Base-by-base conservation (phyloP, 2,888 invertebrate genomes). In the Penaeus monodon region DNA sequence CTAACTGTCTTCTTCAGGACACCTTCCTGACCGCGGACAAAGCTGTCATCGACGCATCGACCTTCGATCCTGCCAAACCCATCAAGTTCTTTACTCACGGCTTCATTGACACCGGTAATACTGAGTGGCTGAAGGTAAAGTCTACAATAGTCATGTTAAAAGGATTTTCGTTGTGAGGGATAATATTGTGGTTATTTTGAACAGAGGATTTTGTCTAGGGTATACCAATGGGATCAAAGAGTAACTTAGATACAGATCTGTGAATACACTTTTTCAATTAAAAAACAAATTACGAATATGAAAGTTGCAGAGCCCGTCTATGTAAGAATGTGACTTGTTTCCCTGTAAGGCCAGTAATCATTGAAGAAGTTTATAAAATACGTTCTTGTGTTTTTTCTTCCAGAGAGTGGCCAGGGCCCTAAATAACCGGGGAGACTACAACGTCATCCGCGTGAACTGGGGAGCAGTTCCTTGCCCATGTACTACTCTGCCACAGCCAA, bases 401-500 rank as follows among this genome's bases (percentile, higher is more conserved):
- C 90, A 94, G 93, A 95, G 96, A 92, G 96, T 97, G 96, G 95
- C 95, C 91, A 95, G 95, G 91, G 96, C 96, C 92, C 94, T 97
- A 88, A 94, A 97, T 87, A 96, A 95, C 92, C 94, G 95, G 63
- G 95, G 94, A 12, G 96, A 96, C 92, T 95, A 95, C 93, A 97
- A 97, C 92, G 96, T 97, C 64, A 94, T 97, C 81, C 94, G 96
- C 74, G 96, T 96, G 49, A 96, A 97, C 93, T 97, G 97, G 97
- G 96, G 96, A 0, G 96, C 96, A 1, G 97, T 12, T 96, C 96
- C 91, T 93, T 96, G 90, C 96, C 96, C 8, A 94, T 96, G 12
- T 97, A 97, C 92, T 96, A 96, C 0, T 96, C 97, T 93, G 97
- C 97, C 14, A 96, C 96, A 0, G 97, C 97, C 82, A 97, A 97